Percentiles rank a stretch among this genome's conserved stretches.
Conservation (phyloP, 2,797 vertebrate species). For the Heteromormyrus szaboi region DNA sequence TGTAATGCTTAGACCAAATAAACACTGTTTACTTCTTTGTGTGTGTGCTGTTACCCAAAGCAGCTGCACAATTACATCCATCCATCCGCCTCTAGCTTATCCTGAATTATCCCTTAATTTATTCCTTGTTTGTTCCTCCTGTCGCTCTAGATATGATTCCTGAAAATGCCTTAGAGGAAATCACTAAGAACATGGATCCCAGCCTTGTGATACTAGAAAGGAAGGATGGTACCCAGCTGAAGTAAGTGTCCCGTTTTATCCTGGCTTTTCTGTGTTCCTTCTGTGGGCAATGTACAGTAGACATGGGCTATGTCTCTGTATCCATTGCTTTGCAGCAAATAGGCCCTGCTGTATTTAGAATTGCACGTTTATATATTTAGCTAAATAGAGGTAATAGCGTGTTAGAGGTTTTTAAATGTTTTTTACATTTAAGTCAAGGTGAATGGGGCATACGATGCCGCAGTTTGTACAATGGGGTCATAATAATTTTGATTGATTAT, state of each 20-base stretch:
- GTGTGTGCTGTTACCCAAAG: not conserved
- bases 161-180: constrained; percentile 96
- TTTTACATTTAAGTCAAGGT: not conserved
- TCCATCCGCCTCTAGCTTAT: not conserved
- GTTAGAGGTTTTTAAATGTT: not conserved
- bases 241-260: constrained; percentile 63
- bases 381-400: not conserved
- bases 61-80: not conserved
- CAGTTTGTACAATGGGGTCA: not conserved
- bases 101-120: not conserved
- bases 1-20: not conserved
- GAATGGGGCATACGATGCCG: not conserved
- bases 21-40: not conserved
- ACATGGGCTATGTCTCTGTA: not conserved
- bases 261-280: not conserved
- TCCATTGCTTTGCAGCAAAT: not conserved
- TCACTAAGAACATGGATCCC: constrained; percentile 96
- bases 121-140: not conserved
- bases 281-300: not conserved
- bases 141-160: constrained; percentile 82
- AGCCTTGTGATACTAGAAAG: constrained; percentile 85
- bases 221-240: constrained; percentile 81
- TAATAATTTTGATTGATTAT: not conserved
- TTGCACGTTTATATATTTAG: not conserved
- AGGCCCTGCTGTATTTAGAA: not conserved